A percentile compares a stretch with the other conserved stretches of the same genome.
These are phyloP conservation scores for Cataglyphis albicans DNA, from an alignment of 2,888 invertebrate genomes.

Conservation along the genomic window DNA sequence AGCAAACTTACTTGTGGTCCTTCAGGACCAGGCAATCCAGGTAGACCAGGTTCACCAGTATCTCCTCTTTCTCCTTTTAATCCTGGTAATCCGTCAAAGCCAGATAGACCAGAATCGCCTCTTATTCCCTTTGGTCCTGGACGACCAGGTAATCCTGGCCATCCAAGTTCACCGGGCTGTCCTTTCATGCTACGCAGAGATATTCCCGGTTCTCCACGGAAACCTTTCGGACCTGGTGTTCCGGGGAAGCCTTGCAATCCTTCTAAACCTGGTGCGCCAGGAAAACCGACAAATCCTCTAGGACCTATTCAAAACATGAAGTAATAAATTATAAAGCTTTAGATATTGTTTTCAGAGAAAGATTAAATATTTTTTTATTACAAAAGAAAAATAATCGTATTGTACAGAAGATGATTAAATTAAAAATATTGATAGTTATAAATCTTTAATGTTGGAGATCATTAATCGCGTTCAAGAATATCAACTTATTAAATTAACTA, in stretches of 20 bases:
- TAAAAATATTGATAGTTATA: background rate
- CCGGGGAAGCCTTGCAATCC: conserved; percentile 91
- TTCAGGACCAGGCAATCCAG: conserved; percentile 85
- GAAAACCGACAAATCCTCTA: conserved; percentile 87
- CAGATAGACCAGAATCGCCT: conserved; percentile 84
- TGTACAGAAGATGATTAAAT: background rate
- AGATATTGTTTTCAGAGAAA: conserved; percentile 5
- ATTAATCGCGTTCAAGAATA: background rate
- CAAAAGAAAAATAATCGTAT: too few species aligned
- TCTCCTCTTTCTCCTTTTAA: conserved; percentile 84
- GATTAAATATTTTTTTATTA: background rate
- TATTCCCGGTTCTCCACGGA: conserved; percentile 89
- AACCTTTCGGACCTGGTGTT: conserved; percentile 87
- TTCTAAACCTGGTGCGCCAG: conserved; percentile 87
- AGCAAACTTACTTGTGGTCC: conserved; percentile 77
- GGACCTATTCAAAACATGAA: conserved; percentile 86
- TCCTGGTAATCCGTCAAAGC: conserved; percentile 81
- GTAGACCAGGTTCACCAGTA: conserved; percentile 86
- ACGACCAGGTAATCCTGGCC: conserved; percentile 80
- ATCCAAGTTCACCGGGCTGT: conserved; percentile 84
- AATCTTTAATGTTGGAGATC: background rate
- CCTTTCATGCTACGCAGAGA: conserved; percentile 86
- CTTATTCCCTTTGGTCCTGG: conserved; percentile 80
- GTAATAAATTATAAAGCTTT: background rate
- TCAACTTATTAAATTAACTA: background rate